Evolutionary conservation across 2,888 invertebrate genomes (phyloP).

Genomic region (Drosophila stalkeri): DNA sequence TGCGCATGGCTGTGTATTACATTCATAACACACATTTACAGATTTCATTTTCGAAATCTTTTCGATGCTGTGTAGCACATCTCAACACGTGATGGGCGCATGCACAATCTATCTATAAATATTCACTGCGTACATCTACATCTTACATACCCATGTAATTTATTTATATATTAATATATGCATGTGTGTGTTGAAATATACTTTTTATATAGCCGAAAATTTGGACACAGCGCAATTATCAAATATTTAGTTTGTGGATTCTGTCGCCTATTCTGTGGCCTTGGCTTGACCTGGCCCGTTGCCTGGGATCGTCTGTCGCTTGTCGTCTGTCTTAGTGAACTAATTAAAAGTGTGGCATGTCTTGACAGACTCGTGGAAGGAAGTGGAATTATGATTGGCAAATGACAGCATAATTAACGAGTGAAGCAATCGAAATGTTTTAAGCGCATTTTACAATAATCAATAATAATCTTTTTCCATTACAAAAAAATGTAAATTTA

Average conservation of each 20-base stretch:
- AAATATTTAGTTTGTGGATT: slow-evolving; percentile 39
- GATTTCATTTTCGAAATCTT: slow-evolving; percentile 30
- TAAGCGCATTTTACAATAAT: neutral
- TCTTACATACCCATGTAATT: slow-evolving; percentile 40
- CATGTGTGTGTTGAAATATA: slow-evolving; percentile 54
- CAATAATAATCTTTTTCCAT: neutral
- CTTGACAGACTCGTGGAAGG: slow-evolving; percentile 14
- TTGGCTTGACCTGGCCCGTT: slow-evolving; percentile 63
- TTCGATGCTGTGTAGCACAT: slow-evolving; percentile 38
- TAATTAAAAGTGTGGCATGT: slow-evolving; percentile 56
- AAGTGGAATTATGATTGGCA: slow-evolving; percentile 40
- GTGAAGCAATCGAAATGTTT: neutral
- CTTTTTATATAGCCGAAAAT: slow-evolving; percentile 58
- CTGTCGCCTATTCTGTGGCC: slow-evolving; percentile 56
- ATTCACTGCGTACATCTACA: slow-evolving; percentile 23
- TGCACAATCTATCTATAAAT: slow-evolving; percentile 46
- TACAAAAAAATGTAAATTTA: neutral
- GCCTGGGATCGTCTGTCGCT: too few species aligned
- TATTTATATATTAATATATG: slow-evolving; percentile 4
- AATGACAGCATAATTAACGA: slow-evolving; percentile 26
- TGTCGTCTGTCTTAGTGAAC: slow-evolving; percentile 29
- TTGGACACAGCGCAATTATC: slow-evolving; percentile 32
- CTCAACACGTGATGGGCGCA: slow-evolving; percentile 64
- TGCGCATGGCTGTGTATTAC: neutral
- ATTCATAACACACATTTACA: slow-evolving; percentile 27